Conservation (phyloP, 2,888 invertebrate species). For the Hecatera dysodea region DNA sequence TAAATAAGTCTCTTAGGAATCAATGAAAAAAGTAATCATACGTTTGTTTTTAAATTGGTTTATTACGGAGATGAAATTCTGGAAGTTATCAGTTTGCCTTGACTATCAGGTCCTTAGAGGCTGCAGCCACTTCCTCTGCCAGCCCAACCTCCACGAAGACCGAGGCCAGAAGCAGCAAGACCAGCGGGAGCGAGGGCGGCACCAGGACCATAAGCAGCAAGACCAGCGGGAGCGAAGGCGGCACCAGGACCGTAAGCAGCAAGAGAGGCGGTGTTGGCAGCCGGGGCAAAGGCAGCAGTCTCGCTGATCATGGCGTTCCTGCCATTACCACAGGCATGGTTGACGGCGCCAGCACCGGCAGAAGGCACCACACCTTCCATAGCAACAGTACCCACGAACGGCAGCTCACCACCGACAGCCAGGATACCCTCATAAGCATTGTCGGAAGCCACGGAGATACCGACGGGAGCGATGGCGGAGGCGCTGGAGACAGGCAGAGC, state of each 20-base stretch:
- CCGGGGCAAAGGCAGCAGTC: not conserved
- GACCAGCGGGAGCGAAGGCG: not conserved
- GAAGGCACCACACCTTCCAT: slow-evolving; percentile 72
- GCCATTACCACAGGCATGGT: not conserved
- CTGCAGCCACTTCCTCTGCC: not conserved
- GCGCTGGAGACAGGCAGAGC: slow-evolving; percentile 43
- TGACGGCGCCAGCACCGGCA: not conserved
- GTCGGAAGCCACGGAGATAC: slow-evolving; percentile 55
- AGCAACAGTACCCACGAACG: slow-evolving; percentile 72
- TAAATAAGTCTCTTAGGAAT: no score
- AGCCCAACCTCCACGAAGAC: not conserved
- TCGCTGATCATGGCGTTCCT: slow-evolving; percentile 1
- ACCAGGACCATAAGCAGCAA: not conserved
- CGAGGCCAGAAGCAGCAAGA: not conserved
- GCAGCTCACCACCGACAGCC: slow-evolving; percentile 70
- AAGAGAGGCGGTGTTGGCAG: not conserved
- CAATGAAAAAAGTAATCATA: no score
- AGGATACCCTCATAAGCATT: slow-evolving; percentile 59
- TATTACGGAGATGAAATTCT: no score
- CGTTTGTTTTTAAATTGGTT: no score
- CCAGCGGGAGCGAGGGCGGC: not conserved
- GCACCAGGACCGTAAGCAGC: slow-evolving; percentile 2
- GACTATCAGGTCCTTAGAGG: not conserved
- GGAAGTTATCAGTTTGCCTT: no score
- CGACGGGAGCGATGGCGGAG: slow-evolving; percentile 25